Base-by-base conservation (phyloP, 2,888 invertebrate species). In the Nebria salina region DNA sequence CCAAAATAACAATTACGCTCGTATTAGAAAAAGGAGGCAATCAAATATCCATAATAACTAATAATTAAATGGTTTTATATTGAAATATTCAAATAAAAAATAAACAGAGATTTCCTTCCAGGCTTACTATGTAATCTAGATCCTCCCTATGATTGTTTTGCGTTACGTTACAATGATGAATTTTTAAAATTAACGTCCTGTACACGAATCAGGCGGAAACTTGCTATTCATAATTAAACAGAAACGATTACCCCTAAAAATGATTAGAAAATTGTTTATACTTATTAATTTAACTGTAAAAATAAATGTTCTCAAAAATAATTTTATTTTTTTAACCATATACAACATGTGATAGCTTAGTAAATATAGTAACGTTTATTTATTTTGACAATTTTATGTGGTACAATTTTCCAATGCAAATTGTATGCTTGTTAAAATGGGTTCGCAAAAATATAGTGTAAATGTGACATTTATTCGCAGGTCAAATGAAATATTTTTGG, bases 181-280 rank as follows among this genome's bases (percentile, higher is more conserved):
- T 25, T 25, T 15, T 70, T 70, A 70, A 70, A 70, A 11, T 20
- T 15, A 70, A n/a, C 34, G 26, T 34, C 70, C 20, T 70, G 70
- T 25, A 70, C 70, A 70, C 34, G 25, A 25, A 70, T 2, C 70
- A 70, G 70, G 70, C 70, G 70, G 70, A 70, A 70, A 70, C 25
- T 13, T 25, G 11, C 20, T 4, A 70, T 70, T 70, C 20, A 70
- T 70, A 70, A 54, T 70, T 70, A 66, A 66, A 66, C 15, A 66
- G 15, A 65, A 65, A 65, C 3, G 15, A 65, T 15, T 70, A 26
- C 25, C 25, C 1, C 8, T 25, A 70, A 25, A 6, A 70, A 26
- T 70, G 25, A 6, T 15, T 26, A 25, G 9, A 11, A 70, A 26
- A 70, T 26, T 70, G n/a, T 15, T 70, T 26, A 26, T 34, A 4